These are phyloP conservation scores for Centropristis striata DNA, from an alignment of 2,113 vertebrate species.

Conservation along the genomic window DNA sequence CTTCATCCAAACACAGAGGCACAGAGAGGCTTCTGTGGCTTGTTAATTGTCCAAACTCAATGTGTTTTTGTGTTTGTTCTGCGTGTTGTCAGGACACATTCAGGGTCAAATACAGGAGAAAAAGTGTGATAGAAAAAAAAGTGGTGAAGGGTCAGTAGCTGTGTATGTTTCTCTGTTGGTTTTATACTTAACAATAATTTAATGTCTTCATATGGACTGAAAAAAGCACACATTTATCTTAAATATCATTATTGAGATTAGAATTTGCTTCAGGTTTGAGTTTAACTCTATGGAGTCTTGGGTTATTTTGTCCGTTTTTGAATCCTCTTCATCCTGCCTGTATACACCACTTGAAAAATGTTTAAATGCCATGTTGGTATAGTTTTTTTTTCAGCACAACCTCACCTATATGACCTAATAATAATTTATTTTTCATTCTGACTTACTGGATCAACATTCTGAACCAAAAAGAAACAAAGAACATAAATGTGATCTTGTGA, in stretches of 20 bases:
- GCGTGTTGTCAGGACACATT: not conserved
- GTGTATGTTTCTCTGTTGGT: not conserved
- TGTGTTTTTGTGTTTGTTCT: slow-evolving; percentile 4
- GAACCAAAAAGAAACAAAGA: too few species aligned
- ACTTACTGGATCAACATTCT: too few species aligned
- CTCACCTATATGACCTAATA: too few species aligned
- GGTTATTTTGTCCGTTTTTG: too few species aligned
- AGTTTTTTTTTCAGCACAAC: too few species aligned
- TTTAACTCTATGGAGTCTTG: too few species aligned
- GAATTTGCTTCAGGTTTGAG: not conserved
- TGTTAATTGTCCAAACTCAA: not conserved
- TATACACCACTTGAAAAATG: too few species aligned
- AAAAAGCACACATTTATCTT: not conserved
- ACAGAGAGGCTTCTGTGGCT: not conserved
- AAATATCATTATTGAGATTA: not conserved
- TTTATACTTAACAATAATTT: not conserved
- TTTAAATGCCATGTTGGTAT: too few species aligned
- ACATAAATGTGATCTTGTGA: too few species aligned
- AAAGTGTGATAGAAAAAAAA: not conserved
- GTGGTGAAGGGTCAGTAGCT: not conserved
- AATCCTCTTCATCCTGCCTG: too few species aligned
- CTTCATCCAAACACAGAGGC: slow-evolving; percentile 8
- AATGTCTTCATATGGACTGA: not conserved
- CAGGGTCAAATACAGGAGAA: not conserved
- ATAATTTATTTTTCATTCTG: too few species aligned